Conservation (phyloP, 2,888 invertebrate genomes). For the Calliopum simillimum region DNA sequence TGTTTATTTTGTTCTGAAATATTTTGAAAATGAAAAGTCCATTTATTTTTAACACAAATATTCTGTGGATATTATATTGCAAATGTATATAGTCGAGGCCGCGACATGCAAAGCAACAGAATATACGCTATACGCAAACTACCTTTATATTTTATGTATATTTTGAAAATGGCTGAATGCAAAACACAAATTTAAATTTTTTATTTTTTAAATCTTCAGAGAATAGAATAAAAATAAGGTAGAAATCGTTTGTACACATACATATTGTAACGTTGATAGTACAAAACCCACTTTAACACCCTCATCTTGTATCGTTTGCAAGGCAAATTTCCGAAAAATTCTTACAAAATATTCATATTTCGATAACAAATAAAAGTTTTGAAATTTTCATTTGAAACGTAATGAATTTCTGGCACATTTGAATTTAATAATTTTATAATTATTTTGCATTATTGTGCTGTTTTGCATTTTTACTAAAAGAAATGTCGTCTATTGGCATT, state of each 20-base stretch:
- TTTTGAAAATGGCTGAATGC: conserved; percentile 1
- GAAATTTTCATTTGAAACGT: neutral
- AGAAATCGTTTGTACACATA: neutral
- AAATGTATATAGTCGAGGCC: conserved; percentile 39
- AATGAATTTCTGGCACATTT: neutral
- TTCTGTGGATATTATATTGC: conserved; percentile 41
- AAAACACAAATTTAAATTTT: neutral
- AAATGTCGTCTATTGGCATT: conserved; percentile 16
- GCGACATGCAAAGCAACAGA: conserved; percentile 30
- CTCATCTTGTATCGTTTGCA: neutral
- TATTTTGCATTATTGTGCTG: conserved; percentile 7
- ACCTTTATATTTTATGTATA: too few species aligned
- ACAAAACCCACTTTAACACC: conserved; percentile 8
- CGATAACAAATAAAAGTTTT: neutral
- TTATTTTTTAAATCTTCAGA: neutral
- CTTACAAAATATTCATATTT: neutral
- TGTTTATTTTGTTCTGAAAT: conserved; percentile 35
- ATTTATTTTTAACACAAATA: conserved; percentile 43
- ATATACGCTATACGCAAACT: conserved; percentile 27
- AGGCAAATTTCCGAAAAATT: neutral
- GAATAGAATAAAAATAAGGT: neutral
- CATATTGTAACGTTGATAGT: neutral
- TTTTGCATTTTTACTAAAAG: neutral
- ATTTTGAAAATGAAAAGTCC: conserved; percentile 45
- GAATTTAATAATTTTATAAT: conserved; percentile 6